Percentiles rank a stretch among this genome's conserved stretches.
Conservation (phyloP, 2,888 invertebrate genomes). For the Ferrisia virgata region DNA sequence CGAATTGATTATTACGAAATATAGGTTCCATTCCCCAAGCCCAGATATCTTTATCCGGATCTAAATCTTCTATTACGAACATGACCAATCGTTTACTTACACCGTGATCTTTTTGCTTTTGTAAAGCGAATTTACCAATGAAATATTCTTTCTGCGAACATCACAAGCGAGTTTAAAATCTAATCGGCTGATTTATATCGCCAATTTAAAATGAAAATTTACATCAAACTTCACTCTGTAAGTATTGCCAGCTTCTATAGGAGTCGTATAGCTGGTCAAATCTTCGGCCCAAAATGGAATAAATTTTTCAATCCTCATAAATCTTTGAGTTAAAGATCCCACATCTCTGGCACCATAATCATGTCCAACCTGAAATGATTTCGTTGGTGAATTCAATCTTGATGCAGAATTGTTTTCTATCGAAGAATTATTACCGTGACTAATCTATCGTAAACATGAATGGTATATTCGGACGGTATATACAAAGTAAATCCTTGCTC, state of each 20-base stretch:
- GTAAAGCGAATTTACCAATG: slow-evolving; percentile 64
- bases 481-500: slow-evolving; percentile 69
- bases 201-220: slow-evolving; percentile 46
- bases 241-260: slow-evolving; percentile 64
- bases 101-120: slow-evolving; percentile 62
- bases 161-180: background rate
- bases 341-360: slow-evolving; percentile 68
- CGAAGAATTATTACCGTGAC: slow-evolving; percentile 58
- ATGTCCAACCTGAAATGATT: slow-evolving; percentile 57
- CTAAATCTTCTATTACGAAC: slow-evolving; percentile 62
- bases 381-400: background rate
- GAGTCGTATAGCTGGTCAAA: slow-evolving; percentile 61
- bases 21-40: slow-evolving; percentile 69
- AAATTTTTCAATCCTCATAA: slow-evolving; percentile 67
- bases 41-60: slow-evolving; percentile 65
- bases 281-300: slow-evolving; percentile 73
- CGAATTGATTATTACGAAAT: slow-evolving; percentile 64
- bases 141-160: slow-evolving; percentile 59
- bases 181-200: background rate
- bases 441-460: slow-evolving; percentile 69
- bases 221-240: slow-evolving; percentile 62
- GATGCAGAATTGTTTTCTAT: no score
- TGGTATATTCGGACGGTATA: slow-evolving; percentile 69
- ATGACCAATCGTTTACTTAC: slow-evolving; percentile 63
- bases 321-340: slow-evolving; percentile 65